A percentile compares a stretch with the other conserved stretches of the same genome.
phyloP scores from a whole-genome alignment of 2,113 vertebrate genomes.

The Campylomormyrus numenius region DNA sequence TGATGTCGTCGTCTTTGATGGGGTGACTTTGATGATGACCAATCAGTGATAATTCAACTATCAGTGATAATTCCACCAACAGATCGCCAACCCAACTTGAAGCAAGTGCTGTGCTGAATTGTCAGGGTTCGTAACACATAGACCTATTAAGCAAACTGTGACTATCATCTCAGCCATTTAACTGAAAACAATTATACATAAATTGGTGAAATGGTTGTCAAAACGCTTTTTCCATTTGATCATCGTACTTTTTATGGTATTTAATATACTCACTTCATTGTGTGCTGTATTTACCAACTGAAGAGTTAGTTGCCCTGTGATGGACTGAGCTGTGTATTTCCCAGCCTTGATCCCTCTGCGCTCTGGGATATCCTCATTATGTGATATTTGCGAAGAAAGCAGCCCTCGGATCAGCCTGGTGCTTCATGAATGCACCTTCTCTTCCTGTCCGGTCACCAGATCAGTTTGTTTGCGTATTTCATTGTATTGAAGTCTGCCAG shows the following conservation, averaged over 20 bases:
- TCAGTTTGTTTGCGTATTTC: not conserved
- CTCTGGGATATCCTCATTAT: not conserved
- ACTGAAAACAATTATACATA: not conserved
- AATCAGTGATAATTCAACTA: too few species aligned
- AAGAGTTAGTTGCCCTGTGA: not conserved
- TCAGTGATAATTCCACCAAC: too few species aligned
- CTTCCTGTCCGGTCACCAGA: not conserved
- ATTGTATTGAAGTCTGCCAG: not conserved
- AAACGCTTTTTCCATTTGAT: not conserved
- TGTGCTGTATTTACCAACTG: not conserved
- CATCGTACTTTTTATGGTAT: not conserved
- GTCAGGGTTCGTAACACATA: not conserved
- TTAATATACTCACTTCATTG: not conserved
- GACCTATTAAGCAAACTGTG: not conserved
- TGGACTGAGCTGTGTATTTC: not conserved
- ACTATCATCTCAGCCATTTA: not conserved
- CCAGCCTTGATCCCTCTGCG: not conserved
- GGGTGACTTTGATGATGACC: too few species aligned
- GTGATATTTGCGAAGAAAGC: not conserved
- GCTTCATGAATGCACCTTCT: not conserved
- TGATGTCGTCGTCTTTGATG: too few species aligned
- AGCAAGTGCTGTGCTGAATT: not conserved
- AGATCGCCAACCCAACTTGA: not conserved
- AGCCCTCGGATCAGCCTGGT: not conserved
- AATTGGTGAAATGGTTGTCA: not conserved